Evolutionary conservation across 2,888 invertebrate genomes (phyloP).

Genomic region (Microctonus brassicae): DNA sequence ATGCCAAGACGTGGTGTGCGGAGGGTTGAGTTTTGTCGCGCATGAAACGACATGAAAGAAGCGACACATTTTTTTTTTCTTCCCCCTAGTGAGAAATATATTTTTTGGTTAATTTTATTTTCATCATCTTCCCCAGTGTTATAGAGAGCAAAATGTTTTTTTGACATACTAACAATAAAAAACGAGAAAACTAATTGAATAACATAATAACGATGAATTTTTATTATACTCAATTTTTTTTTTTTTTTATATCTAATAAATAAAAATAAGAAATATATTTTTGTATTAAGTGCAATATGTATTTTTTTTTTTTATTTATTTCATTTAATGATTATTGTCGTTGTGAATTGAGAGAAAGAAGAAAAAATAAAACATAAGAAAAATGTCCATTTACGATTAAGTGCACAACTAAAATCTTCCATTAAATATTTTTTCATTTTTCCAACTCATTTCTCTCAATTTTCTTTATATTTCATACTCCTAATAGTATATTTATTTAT

Average conservation of each 20-base stretch:
- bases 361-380: too few species aligned
- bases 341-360: too few species aligned
- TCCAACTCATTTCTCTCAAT: background rate
- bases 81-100: background rate
- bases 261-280: too few species aligned
- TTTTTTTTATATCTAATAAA: too few species aligned
- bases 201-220: too few species aligned
- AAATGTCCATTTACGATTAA: background rate
- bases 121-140: background rate
- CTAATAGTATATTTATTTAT: background rate
- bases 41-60: slow-evolving; percentile 8
- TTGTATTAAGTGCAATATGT: too few species aligned
- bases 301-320: too few species aligned
- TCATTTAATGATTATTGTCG: too few species aligned
- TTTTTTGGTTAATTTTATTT: background rate
- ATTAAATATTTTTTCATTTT: background rate
- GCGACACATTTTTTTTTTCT: background rate
- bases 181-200: too few species aligned
- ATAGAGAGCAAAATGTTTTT: background rate
- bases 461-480: background rate
- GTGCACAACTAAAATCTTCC: background rate
- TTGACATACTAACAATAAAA: too few species aligned
- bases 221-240: too few species aligned
- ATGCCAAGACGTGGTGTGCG: background rate
- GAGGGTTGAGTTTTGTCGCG: slow-evolving; percentile 19